Evolutionary conservation across 2,797 vertebrate genomes (phyloP).

Genomic region (Heliangelus exortis): DNA sequence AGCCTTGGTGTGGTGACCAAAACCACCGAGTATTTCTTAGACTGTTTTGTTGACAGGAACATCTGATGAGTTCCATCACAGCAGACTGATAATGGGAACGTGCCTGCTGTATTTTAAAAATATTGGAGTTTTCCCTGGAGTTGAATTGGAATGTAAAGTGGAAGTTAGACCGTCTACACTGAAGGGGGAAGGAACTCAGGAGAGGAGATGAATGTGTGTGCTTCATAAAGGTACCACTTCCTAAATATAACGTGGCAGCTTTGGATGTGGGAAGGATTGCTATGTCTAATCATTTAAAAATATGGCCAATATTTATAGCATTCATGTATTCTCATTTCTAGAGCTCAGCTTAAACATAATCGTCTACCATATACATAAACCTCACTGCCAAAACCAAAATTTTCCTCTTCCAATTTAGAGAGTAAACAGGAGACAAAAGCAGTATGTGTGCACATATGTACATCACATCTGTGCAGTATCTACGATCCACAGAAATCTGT

Average conservation of each 20-base stretch:
- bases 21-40: too few relatives aligned
- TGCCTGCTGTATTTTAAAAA: not conserved
- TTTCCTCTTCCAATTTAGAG: not conserved
- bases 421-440: not conserved
- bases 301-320: constrained; percentile 39
- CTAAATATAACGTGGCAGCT: constrained; percentile 46
- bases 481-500: not conserved
- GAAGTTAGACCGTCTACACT: not conserved
- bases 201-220: not conserved
- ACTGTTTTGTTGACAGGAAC: not conserved
- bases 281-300: constrained; percentile 39
- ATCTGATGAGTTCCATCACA: not conserved
- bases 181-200: constrained; percentile 5
- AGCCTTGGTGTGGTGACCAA: too few relatives aligned
- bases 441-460: not conserved
- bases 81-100: not conserved
- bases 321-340: constrained; percentile 8
- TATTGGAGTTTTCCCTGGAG: not conserved
- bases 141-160: not conserved
- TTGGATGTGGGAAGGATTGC: constrained; percentile 43
- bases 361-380: not conserved
- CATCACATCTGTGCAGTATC: not conserved
- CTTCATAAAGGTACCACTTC: constrained; percentile 38
- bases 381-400: not conserved
- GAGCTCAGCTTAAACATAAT: not conserved